Conservation (phyloP, 2,797 vertebrate genomes). For the Lophotriccus pileatus region DNA sequence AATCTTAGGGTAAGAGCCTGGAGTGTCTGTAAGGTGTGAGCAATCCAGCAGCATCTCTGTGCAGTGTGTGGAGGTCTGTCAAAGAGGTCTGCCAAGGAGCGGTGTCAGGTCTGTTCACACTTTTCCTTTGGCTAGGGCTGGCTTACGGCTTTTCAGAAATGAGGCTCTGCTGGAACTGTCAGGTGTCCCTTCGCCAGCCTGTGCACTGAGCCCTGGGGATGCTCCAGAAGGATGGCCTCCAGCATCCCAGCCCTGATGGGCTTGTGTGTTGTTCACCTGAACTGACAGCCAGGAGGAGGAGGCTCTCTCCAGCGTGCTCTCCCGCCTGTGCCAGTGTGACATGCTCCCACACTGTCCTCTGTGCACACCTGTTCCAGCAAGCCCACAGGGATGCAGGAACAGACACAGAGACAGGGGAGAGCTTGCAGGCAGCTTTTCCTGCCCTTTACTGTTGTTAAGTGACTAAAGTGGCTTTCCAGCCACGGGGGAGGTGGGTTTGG, state of each 20-base stretch:
- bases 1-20: not conserved
- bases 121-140: not conserved
- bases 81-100: not conserved
- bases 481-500: not conserved
- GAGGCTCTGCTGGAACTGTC: not conserved
- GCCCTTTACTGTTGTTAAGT: not conserved
- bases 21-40: not conserved
- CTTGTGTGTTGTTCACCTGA: not conserved
- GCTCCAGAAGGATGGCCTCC: not conserved
- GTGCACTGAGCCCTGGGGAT: not conserved
- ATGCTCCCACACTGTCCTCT: not conserved
- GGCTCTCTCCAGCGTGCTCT: fast-evolving
- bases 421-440: not conserved
- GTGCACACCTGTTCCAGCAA: not conserved
- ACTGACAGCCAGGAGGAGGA: not conserved
- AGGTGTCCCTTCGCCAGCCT: not conserved
- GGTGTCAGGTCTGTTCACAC: not conserved
- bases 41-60: not conserved
- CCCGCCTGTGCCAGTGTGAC: not conserved
- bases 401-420: fast-evolving
- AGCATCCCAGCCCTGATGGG: not conserved
- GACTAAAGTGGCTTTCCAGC: not conserved
- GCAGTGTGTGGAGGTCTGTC: not conserved
- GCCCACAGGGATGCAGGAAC: not conserved
- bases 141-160: not conserved